Base-by-base conservation (phyloP, 2,888 invertebrate genomes). In the Lamproptera curius region DNA sequence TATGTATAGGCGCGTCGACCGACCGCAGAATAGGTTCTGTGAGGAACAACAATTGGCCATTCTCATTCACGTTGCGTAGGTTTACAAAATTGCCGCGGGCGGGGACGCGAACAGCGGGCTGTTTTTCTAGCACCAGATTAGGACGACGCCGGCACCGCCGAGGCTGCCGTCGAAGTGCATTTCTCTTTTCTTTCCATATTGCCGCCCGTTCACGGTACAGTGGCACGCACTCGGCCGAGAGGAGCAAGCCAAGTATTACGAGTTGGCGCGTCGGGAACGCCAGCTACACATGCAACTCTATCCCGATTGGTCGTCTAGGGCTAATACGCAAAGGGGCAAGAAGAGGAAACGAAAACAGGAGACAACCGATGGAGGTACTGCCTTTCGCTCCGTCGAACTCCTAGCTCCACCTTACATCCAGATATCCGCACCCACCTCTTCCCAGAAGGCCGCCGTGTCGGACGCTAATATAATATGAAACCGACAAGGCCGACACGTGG, bases 191-290 rank as follows among this genome's bases (percentile, higher is more conserved):
- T 88, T 88, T 88, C 85, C 87, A 87, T 88, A 86, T 86, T 72
- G 79, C 71, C 65, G 75, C 74, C 77, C 59, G 61, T 76, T 83
- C 79, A 76, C 83, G 83, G 82, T 86, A 85, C 89, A 98, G 97
- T 99, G 99, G 99, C 99, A 99, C 92, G 97, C 97, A 88, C 93
- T 99, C 92, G 96, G 97, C 89, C 95, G 97, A 90, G 97, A 97
- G 90, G 98, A 99, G 91, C 98, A 99, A 91, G 96, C 97, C 90
- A 98, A 98, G 92, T 98, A 99, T 94, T 98, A 98, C 92, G 98
- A 98, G 90, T 92, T 97, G 94, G 98, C 98, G 80, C 93, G 97
- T 87, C 95, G 97, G 89, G 98, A 98, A 91, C 94, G 98, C 89
- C 97, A 98, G 91, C 94, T 97, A 87, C 99, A 99, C 92, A 95